A percentile compares a stretch with the other conserved stretches of the same genome.
phyloP scores from a whole-genome alignment of 1,140 invertebrate species.

The Philopotamus ludificatus region DNA sequence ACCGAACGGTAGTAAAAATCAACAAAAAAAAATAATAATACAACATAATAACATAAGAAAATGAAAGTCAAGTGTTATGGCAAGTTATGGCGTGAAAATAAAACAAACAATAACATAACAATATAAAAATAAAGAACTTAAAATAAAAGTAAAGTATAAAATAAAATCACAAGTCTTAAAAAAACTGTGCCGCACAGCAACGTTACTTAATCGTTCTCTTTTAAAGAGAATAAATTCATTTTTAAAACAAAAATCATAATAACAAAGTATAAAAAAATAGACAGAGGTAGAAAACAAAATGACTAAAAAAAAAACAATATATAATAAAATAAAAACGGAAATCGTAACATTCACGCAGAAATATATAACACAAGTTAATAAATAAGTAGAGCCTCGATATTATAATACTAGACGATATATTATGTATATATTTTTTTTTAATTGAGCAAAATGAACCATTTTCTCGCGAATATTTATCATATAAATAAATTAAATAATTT shows the following conservation, averaged over 20 bases:
- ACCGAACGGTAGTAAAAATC: slow-evolving; percentile 11
- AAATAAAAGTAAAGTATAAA: slow-evolving; percentile 36
- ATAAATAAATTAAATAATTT: slow-evolving; percentile 28
- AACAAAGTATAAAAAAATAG: slow-evolving; percentile 28
- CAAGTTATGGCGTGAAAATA: slow-evolving; percentile 34
- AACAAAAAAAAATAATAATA: slow-evolving; percentile 19
- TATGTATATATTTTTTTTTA: slow-evolving; percentile 18
- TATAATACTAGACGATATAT: slow-evolving; percentile 32
- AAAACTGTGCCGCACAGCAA: slow-evolving; percentile 29
- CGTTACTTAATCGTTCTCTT: slow-evolving; percentile 30
- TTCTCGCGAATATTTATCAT: slow-evolving; percentile 20
- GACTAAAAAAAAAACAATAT: slow-evolving; percentile 32
- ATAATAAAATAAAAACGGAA: slow-evolving; percentile 26
- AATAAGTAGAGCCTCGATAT: slow-evolving; percentile 25
- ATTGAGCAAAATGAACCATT: slow-evolving; percentile 2
- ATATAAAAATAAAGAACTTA: slow-evolving; percentile 27
- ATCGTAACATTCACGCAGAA: slow-evolving; percentile 5
- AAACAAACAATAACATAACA: slow-evolving; percentile 33
- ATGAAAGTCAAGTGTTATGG: slow-evolving; percentile 31
- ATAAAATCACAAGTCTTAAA: slow-evolving; percentile 41
- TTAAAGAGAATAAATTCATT: slow-evolving; percentile 37
- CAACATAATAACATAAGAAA: slow-evolving; percentile 24
- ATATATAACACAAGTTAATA: slow-evolving; percentile 21
- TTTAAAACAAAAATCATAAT: slow-evolving; percentile 25
- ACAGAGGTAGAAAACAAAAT: slow-evolving; percentile 39